A percentile compares a stretch with the other conserved stretches of the same genome.
Evolutionary conservation across 2,113 vertebrate genomes (phyloP).

Genomic region (Irena cyanogastra): DNA sequence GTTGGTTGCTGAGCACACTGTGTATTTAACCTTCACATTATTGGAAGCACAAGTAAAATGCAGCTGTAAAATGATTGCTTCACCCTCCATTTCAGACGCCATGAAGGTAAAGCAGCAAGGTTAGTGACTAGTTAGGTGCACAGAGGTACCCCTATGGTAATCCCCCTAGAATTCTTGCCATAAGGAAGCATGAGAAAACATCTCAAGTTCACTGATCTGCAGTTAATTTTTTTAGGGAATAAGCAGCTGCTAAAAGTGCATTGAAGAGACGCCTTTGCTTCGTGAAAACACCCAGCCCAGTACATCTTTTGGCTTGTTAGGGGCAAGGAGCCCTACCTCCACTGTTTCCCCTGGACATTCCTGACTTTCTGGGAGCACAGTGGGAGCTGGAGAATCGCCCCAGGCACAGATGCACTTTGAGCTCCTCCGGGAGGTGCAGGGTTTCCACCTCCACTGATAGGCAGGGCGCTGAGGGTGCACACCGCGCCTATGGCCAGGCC

Average conservation of each 20-base stretch:
- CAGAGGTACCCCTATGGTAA: neutral
- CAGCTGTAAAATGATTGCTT: neutral
- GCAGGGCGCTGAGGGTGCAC: fast-evolving
- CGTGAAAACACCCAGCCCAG: neutral
- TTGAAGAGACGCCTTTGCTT: neutral
- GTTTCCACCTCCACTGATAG: neutral
- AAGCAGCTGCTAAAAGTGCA: neutral
- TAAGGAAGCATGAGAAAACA: neutral
- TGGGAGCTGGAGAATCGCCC: neutral
- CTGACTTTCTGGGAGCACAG: neutral
- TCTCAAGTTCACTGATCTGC: neutral
- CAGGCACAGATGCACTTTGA: neutral
- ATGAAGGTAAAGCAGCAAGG: neutral
- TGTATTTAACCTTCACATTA: neutral
- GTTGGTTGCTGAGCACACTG: neutral
- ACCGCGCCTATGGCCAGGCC: neutral
- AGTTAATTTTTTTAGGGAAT: neutral
- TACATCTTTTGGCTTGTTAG: neutral
- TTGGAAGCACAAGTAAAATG: neutral
- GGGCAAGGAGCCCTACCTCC: neutral
- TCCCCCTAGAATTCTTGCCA: neutral
- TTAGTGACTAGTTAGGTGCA: neutral
- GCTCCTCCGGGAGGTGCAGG: neutral
- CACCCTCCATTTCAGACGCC: neutral
- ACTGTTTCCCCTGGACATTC: neutral